Evolutionary conservation across 2,113 vertebrate genomes (phyloP), one percentile per base, ranked within the genome.

Genomic region (Scolopax mira): DNA sequence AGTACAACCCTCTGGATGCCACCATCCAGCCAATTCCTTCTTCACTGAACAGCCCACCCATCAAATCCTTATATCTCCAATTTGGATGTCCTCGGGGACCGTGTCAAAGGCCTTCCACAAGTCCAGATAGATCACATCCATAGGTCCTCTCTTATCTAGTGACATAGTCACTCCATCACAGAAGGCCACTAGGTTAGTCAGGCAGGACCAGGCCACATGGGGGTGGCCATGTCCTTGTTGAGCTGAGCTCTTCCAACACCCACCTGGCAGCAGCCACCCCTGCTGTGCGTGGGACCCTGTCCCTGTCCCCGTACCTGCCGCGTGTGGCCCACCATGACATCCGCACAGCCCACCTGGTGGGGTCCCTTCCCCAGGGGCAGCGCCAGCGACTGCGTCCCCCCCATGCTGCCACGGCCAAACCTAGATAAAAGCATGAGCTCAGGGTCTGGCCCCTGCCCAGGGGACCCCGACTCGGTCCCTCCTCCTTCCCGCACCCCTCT

Each of bases 251-350:
- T 30, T 13, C 23, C 23, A 28, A 57, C 55, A 18, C 24, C 19
- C 31, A 3, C 35, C 28, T 9, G 75, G 65, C 65, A 42, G 83
- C 33, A 24, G 67, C 57, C 57, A 4, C n/a, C 13, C 13, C 21
- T 16, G 64, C 52, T 24, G 10, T 4, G 42, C 13, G 1, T 0
- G 27, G 58, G 14, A 51, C 22, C 58, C 35, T 4, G 8, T 15
- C 51, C 55, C 65, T 2, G 1, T 24, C 27, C 35, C 15, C 79
- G 14, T 96, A 98, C 98, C 98, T 98, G 93, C 62, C 7, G 88
- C 4, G 80, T 81, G 51, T 70, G 88, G 24, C 98, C 98, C 95
- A 97, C 97, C 98, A 98, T 98, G 85, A 98, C 96, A 72, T 98
- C 98, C 6, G 94, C 62, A 64, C 98, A 98, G 86, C 98, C 98